These are phyloP conservation scores for Holothuria scabra DNA, from an alignment of 53 echinoderm and acorn worm genomes.

Conservation along the genomic window DNA sequence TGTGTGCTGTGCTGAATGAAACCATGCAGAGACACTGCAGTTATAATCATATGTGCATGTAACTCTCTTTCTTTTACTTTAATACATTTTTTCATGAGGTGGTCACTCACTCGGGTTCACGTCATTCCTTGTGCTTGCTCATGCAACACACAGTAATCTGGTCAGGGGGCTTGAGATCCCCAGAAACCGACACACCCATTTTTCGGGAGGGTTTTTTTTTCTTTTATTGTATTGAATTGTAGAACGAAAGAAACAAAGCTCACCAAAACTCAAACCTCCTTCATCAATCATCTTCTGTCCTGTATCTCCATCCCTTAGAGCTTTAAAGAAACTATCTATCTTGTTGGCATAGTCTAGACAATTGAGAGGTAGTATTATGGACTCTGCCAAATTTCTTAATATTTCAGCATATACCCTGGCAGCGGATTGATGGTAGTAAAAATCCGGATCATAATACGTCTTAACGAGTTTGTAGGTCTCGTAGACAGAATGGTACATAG, in stretches of 20 bases:
- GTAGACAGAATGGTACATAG: slow-evolving; percentile 82
- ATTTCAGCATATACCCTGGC: slow-evolving; percentile 69
- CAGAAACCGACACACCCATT: too few species aligned
- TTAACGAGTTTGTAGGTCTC: slow-evolving; percentile 80
- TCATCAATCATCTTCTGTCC: slow-evolving; percentile 67
- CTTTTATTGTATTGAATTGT: too few species aligned
- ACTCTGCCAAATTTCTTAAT: slow-evolving; percentile 71
- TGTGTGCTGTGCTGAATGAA: too few species aligned
- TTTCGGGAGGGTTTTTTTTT: too few species aligned
- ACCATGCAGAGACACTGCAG: too few species aligned
- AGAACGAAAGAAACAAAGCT: background rate
- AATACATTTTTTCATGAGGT: too few species aligned
- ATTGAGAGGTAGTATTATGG: slow-evolving; percentile 72
- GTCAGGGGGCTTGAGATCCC: too few species aligned
- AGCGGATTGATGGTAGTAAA: slow-evolving; percentile 74
- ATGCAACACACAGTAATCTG: too few species aligned
- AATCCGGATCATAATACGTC: slow-evolving; percentile 70
- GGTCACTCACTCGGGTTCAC: too few species aligned
- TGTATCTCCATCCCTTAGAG: slow-evolving; percentile 58
- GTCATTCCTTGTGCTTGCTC: too few species aligned
- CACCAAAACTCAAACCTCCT: slow-evolving; percentile 70
- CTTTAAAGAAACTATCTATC: slow-evolving; percentile 64
- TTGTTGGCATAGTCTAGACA: slow-evolving; percentile 66
- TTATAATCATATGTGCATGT: too few species aligned
- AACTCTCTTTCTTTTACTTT: too few species aligned